Base-by-base conservation (phyloP, 2,888 invertebrate genomes). In the Clitarchus hookeri region DNA sequence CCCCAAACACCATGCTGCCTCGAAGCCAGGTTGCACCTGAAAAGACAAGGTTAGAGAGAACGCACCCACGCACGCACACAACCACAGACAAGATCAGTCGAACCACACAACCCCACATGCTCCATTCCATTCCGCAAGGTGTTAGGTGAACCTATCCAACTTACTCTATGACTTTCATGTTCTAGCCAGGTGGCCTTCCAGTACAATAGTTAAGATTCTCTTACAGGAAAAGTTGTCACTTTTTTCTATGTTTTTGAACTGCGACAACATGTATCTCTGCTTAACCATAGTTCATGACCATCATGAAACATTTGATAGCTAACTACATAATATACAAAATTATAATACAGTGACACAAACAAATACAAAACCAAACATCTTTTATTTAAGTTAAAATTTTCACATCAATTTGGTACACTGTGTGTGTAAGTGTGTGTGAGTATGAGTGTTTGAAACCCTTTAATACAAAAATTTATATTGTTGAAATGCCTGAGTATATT, bases 11-110 rank as follows among this genome's bases (percentile, higher is more conserved):
- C 65, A 19, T 65, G 48, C 48, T 48, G 48, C 6, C 65, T 16
- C 23, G n/a, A 19, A n/a, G 36, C 12, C 65, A 65, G 23, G 19
- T 65, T 23, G 65, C n/a, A 65, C 65, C 65, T 65, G 65, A 65
- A 65, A 65, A 65, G 23, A 65, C 65, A 65, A n/a, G 65, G 65
- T 65, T 65, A 65, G 65, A 65, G 65, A 65, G 65, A 65, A 16
- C 6, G n/a, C 65, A 23, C 65, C 11, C 65, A 65, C 16, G 48
- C 48, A n/a, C 65, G 16, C 65, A 65, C 65, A 65, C 19, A 11
- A 48, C 48, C 48, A 48, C 48, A 48, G 48, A 48, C 3, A 48
- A 48, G 48, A 13, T 11, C 48, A 48, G 48, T 48, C 48, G 16
- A 48, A 48, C 48, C 48, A 48, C 48, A 16, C 48, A 48, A 11